phyloP scores from a whole-genome alignment of 2,113 vertebrate genomes.

The Ammospiza caudacuta region DNA sequence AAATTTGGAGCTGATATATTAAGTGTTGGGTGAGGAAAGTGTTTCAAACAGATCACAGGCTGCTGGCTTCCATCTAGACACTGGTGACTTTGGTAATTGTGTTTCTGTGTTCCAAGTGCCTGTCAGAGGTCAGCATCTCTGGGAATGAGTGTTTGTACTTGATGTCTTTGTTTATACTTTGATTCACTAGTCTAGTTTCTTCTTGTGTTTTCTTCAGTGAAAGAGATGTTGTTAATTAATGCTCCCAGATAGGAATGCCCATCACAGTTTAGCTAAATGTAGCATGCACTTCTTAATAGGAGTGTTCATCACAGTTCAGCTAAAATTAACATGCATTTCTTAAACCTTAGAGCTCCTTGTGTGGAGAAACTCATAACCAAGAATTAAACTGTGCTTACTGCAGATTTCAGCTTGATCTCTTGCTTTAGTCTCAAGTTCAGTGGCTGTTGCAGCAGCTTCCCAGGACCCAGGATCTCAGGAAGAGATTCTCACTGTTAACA shows the following conservation, averaged over 20 bases:
- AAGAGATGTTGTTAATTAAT: not conserved
- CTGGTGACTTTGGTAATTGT: not conserved
- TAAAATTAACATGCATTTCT: not conserved
- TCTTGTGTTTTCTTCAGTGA: not conserved
- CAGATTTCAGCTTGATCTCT: not conserved
- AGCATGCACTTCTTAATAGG: not conserved
- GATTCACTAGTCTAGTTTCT: constrained; percentile 1
- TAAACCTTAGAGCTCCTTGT: not conserved
- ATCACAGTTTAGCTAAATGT: not conserved
- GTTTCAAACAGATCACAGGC: not conserved
- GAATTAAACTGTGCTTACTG: not conserved
- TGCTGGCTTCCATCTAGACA: not conserved
- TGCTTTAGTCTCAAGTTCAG: not conserved
- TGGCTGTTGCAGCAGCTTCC: not conserved
- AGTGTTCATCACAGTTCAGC: not conserved
- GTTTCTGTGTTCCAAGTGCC: not conserved
- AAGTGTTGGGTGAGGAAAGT: not conserved
- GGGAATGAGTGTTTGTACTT: not conserved
- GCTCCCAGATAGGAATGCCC: constrained; percentile 12
- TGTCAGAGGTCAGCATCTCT: not conserved
- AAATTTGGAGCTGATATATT: not conserved
- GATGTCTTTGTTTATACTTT: not conserved
- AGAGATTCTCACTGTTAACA: not conserved
- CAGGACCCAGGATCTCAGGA: not conserved
- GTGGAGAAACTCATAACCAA: not conserved